Conservation (phyloP, 1,140 invertebrate genomes). For the Sarcophaga peregrina region DNA sequence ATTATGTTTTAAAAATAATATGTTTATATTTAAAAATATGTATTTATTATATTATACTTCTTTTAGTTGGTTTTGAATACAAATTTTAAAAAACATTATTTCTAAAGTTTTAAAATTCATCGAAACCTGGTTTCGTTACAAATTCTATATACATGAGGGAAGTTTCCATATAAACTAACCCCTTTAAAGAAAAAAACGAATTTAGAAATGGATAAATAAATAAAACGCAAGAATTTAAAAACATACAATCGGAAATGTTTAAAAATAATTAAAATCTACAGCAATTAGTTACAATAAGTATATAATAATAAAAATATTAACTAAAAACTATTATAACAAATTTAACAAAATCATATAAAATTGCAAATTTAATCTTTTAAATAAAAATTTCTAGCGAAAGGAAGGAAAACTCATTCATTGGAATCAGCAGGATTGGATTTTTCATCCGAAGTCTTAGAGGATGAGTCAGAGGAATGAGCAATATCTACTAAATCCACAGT, state of each 20-base stretch:
- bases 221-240: not conserved
- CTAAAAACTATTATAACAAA: constrained; percentile 40
- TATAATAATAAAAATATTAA: not conserved
- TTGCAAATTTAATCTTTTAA: not conserved
- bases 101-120: not conserved
- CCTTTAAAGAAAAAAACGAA: not conserved
- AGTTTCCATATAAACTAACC: not conserved
- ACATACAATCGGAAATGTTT: not conserved
- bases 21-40: constrained; percentile 29
- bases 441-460: constrained; percentile 61
- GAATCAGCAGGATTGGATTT: constrained; percentile 58
- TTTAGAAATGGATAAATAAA: not conserved
- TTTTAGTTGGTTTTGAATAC: not conserved
- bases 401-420: constrained; percentile 46
- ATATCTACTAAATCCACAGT: constrained; percentile 53
- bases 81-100: not conserved
- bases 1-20: too few relatives aligned
- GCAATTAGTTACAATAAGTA: too few relatives aligned
- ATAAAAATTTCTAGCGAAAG: constrained; percentile 17
- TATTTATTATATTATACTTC: not conserved
- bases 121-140: constrained; percentile 37
- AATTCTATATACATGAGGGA: not conserved
- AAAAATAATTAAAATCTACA: not conserved
- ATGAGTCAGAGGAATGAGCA: constrained; percentile 56
- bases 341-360: constrained; percentile 20